Base-by-base conservation (phyloP, 30 jellyfish, hydroid and myxozoan species). In the Aurelia aurita region DNA sequence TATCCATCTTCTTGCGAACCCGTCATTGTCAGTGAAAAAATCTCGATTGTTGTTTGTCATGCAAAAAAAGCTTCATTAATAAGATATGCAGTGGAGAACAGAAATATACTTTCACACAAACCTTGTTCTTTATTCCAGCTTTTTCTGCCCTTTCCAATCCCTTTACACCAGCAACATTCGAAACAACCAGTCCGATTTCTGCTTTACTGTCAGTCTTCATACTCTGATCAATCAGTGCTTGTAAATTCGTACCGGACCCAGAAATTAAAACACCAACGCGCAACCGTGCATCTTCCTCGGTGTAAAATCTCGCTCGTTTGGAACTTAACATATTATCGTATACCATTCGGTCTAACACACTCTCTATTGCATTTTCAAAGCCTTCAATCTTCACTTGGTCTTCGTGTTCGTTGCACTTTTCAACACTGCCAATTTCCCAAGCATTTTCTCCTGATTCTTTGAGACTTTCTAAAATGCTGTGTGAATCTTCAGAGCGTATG, bases 231-330 rank as follows among this genome's bases (percentile, higher is more conserved):
- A 93, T 87, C 58, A 93, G 81, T n/a, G 98, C 97, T 69, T 93
- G 98, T 5, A 93, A 88, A 60, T 93, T 93, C 77, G 98, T 93
- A 23, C 98, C 98, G 21, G 96, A 80, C 10, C 98, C 98, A 51
- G 98, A 93, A 28, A 93, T 93, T 79, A 93, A 57, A 65, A 88
- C 97, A 5, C 95, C 98, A 25, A 93, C 97, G 15, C 72, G 89
- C 94, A 87, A 29, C 1, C 88, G 88, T 43, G 32, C 27, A 3
- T n/a, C 23, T 20, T 13, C 65, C 12, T 77, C 61, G 20, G n/a
- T 43, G 26, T 8, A 29, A 19, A 20, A 18, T 14, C 69, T 29
- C 21, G 59, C 32, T 11, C 79, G 69, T 32, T 75, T 23, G 20
- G 39, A 11, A 32, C 51, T 11, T 14, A 67, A 75, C 67, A 55